Evolutionary conservation across 1,140 invertebrate species (phyloP).

Genomic region (Anoplophora glabripennis): DNA sequence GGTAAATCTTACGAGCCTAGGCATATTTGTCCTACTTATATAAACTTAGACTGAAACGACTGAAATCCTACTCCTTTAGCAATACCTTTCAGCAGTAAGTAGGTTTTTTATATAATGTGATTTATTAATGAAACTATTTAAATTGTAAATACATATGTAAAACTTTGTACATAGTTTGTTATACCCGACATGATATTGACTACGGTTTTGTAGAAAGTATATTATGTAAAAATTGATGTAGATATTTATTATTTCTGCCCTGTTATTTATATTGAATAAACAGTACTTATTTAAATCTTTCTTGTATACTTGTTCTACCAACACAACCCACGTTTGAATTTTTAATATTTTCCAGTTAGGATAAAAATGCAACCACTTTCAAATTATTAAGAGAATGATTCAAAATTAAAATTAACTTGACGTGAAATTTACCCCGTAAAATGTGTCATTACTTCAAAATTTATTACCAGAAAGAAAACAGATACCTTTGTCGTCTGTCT

Average conservation of each 20-base stretch:
- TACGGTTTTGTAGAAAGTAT: conserved; percentile 29
- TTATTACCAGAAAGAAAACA: too few relatives aligned
- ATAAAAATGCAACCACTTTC: too few relatives aligned
- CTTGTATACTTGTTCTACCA: too few relatives aligned
- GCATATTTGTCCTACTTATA: neutral
- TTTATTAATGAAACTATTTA: conserved; percentile 4
- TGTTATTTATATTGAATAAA: conserved; percentile 35
- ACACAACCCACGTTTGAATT: too few relatives aligned
- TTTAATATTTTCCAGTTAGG: too few relatives aligned
- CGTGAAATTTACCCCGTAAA: too few relatives aligned
- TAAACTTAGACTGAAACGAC: conserved; percentile 16
- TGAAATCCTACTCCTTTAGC: conserved; percentile 17
- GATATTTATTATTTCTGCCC: conserved; percentile 30
- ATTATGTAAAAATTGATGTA: conserved; percentile 30
- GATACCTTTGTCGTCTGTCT: too few relatives aligned
- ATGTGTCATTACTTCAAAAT: too few relatives aligned
- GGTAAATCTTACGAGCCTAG: neutral
- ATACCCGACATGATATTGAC: conserved; percentile 24
- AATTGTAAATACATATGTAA: conserved; percentile 20
- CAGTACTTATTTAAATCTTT: conserved; percentile 29
- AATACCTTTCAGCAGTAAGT: conserved; percentile 7
- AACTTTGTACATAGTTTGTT: conserved; percentile 32
- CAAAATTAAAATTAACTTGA: too few relatives aligned
- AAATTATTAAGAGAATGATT: too few relatives aligned
- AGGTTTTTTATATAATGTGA: conserved; percentile 16